A percentile compares a stretch with the other conserved stretches of the same genome.
These are phyloP conservation scores for Hypsopygia costalis DNA, from an alignment of 2,888 invertebrate genomes.

Conservation along the genomic window DNA sequence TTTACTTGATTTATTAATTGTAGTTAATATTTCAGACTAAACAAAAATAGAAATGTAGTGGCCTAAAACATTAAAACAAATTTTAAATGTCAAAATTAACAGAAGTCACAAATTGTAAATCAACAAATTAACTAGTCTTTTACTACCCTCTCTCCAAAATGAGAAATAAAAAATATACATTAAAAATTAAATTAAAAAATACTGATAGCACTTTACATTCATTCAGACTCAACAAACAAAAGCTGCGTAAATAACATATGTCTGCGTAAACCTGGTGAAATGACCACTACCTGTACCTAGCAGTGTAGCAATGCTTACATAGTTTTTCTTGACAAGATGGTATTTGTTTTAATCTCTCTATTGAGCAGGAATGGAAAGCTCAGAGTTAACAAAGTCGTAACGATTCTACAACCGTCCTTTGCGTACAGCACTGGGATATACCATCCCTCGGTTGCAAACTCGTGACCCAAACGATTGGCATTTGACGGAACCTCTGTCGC, in stretches of 20 bases:
- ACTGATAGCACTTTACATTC: slow-evolving; percentile 32
- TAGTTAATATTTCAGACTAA: no score
- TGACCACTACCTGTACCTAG: no score
- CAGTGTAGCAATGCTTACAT: no score
- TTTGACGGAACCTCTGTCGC: slow-evolving; percentile 69
- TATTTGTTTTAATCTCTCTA: slow-evolving; percentile 3
- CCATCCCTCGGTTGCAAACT: slow-evolving; percentile 54
- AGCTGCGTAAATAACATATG: slow-evolving; percentile 5
- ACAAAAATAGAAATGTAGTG: no score
- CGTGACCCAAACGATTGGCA: slow-evolving; percentile 59
- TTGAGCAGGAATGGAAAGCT: background rate
- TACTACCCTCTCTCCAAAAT: slow-evolving; percentile 54
- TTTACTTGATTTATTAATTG: no score
- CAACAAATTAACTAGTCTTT: slow-evolving; percentile 44
- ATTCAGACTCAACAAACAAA: no score
- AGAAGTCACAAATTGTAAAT: slow-evolving; percentile 10
- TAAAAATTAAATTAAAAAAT: slow-evolving; percentile 31
- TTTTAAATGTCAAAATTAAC: slow-evolving; percentile 7
- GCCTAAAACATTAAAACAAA: background rate
- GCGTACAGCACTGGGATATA: slow-evolving; percentile 21
- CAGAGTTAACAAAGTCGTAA: slow-evolving; percentile 23
- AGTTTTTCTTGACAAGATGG: no score
- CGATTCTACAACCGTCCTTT: slow-evolving; percentile 45
- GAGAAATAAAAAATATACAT: slow-evolving; percentile 5
- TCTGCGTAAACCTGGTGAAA: background rate